Evolutionary conservation across 1,140 invertebrate genomes (phyloP).

Genomic region (Trinorchestia longiramus): DNA sequence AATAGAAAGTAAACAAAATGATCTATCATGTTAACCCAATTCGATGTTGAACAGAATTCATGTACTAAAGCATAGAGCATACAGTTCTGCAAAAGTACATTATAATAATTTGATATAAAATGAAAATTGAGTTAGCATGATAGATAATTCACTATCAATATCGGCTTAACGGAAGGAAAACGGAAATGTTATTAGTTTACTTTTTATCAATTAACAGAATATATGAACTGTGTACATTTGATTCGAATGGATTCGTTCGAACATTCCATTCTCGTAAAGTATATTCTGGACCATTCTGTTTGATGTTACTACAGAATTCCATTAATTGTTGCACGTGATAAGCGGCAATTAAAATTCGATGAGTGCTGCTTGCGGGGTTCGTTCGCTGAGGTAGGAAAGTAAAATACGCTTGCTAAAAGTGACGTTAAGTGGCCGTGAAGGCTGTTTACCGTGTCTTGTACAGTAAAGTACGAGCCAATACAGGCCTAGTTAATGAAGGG

Average conservation of each 20-base stretch:
- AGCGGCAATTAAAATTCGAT: not conserved
- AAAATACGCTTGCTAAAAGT: not conserved
- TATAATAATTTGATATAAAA: not conserved
- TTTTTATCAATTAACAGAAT: not conserved
- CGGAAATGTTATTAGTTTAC: not conserved
- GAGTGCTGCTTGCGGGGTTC: not conserved
- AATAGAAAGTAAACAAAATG: too few species aligned
- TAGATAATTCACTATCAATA: not conserved
- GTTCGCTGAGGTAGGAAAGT: not conserved
- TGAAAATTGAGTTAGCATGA: not conserved
- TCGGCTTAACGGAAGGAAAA: not conserved
- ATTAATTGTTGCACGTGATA: not conserved
- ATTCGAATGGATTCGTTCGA: not conserved
- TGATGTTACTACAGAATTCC: not conserved
- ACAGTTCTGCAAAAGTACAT: not conserved
- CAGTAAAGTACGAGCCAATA: not conserved
- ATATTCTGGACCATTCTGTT: not conserved
- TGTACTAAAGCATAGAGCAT: not conserved
- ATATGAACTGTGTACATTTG: not conserved
- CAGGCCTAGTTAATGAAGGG: not conserved
- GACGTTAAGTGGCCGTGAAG: not conserved
- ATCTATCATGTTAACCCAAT: too few species aligned
- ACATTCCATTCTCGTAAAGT: not conserved
- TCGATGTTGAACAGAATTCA: not conserved
- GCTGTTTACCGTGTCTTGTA: not conserved